These are phyloP conservation scores for Drosophila kokeensis DNA, from an alignment of 2,888 invertebrate genomes.

Conservation along the genomic window DNA sequence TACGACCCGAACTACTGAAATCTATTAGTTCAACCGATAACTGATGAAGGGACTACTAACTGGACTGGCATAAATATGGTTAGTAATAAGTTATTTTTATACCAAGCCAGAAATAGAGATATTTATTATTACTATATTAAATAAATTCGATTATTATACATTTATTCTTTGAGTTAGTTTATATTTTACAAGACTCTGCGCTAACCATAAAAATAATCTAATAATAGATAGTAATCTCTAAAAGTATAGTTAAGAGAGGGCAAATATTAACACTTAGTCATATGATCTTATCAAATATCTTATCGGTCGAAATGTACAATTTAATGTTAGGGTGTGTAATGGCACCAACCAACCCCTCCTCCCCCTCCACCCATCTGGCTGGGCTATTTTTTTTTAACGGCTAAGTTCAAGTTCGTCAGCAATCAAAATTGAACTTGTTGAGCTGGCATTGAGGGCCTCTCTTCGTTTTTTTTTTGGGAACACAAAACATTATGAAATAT, in stretches of 20 bases:
- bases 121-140: no score
- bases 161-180: no score
- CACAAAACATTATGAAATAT: constrained; percentile 24
- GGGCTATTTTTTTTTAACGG: constrained; percentile 3
- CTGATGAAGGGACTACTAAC: constrained; percentile 3
- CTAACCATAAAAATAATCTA: constrained; percentile 1
- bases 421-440: constrained; percentile 34
- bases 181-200: no score
- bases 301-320: constrained; percentile 25
- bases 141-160: no score
- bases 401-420: constrained; percentile 44
- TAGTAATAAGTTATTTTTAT: constrained; percentile 2
- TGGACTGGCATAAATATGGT: constrained; percentile 17
- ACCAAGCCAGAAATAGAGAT: background rate
- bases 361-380: no score
- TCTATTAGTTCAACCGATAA: constrained; percentile 31
- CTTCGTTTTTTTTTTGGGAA: background rate
- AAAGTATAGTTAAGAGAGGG: background rate
- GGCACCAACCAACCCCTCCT: background rate
- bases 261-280: constrained; percentile 31
- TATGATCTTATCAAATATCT: constrained; percentile 38
- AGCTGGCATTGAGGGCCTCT: constrained; percentile 33
- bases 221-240: constrained; percentile 14
- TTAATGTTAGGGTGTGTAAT: background rate
- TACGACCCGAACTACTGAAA: constrained; percentile 19